Base-by-base conservation (phyloP, 2,888 invertebrate species). In the Galerucella nymphaeae region DNA sequence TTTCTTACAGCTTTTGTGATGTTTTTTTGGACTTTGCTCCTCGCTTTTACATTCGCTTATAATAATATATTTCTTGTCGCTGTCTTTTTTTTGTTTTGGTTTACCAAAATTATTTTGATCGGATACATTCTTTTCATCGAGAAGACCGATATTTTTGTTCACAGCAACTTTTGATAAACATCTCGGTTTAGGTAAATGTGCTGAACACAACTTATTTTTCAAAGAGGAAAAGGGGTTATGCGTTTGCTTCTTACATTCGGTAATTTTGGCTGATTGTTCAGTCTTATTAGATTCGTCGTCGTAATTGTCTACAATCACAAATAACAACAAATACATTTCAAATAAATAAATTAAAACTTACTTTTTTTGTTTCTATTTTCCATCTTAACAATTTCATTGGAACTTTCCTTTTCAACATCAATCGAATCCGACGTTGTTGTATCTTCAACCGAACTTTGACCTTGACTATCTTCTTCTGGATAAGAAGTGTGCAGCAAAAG, bases 351-450 rank as follows among this genome's bases (percentile, higher is more conserved):
- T n/a, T n/a, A n/a, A 38, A 38, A 23, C 42, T 9, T n/a, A 38
- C 30, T 53, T 23, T 45, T 30, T 10, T 61, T 20, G 20, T 30
- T 13, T 16, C 42, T 42, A 16, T 10, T 11, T 42, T 38, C 42
- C 1, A 62, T 16, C 42, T 59, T 23, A 20, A 41, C 14, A n/a
- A 14, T 20, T 41, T 18, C 20, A 11, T 38, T 20, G 41, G 14
- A 45, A 4, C 45, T 87, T 80, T 89, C 88, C 80, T 88, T 84
- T 75, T 88, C 89, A 6, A 87, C 88, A 75, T 87, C 87, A 23
- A 88, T 85, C 0, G 88, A 88, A 80, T 89, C 88, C 1, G 87
- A 87, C 38, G 86, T 87, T 0, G 86, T 87, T n/a, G 87, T 87
- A 75, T 88, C 87, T 77, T 87, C 87, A 2, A 87, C 84, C 1